A percentile compares a stretch with the other conserved stretches of the same genome.
phyloP scores from a whole-genome alignment of 2,113 vertebrate genomes.

The Osmerus eperlanus region DNA sequence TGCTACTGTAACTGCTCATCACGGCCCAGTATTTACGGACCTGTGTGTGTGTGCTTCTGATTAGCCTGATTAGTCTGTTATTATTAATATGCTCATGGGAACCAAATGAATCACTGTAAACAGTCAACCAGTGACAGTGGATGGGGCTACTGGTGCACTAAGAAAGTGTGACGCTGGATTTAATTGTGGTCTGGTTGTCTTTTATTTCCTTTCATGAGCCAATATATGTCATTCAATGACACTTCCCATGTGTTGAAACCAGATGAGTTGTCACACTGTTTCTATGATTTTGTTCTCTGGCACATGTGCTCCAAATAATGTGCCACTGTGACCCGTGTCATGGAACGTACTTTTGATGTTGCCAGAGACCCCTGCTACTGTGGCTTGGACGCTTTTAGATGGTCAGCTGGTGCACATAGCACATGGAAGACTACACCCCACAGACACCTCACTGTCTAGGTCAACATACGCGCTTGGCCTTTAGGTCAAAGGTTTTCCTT shows the following conservation, averaged over 20 bases:
- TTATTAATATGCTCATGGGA: constrained; percentile 2
- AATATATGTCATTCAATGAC: constrained; percentile 53
- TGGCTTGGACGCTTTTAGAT: constrained; percentile 42
- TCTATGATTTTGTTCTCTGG: constrained; percentile 16
- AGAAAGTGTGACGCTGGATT: constrained; percentile 53
- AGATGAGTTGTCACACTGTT: constrained; percentile 48
- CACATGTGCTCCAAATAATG: constrained; percentile 51
- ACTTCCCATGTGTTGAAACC: constrained; percentile 60
- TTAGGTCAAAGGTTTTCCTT: constrained; percentile 42
- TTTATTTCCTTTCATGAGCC: constrained; percentile 50
- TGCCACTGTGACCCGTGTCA: constrained; percentile 45
- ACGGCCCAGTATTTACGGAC: too few relatives aligned
- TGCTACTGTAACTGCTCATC: not conserved
- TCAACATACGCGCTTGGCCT: constrained; percentile 15
- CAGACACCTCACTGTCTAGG: constrained; percentile 28
- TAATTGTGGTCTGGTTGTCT: constrained; percentile 37
- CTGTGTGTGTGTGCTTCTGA: not conserved
- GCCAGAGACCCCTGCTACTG: constrained; percentile 50
- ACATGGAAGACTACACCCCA: constrained; percentile 30
- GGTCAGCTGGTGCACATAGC: constrained; percentile 45
- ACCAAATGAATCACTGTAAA: constrained; percentile 50
- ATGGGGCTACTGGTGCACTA: constrained; percentile 33
- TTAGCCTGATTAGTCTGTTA: not conserved
- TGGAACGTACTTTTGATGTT: constrained; percentile 51
- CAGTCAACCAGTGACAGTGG: constrained; percentile 36